Base-by-base conservation (phyloP, 1,140 invertebrate species). In the Zaprionus kolodkinae region DNA sequence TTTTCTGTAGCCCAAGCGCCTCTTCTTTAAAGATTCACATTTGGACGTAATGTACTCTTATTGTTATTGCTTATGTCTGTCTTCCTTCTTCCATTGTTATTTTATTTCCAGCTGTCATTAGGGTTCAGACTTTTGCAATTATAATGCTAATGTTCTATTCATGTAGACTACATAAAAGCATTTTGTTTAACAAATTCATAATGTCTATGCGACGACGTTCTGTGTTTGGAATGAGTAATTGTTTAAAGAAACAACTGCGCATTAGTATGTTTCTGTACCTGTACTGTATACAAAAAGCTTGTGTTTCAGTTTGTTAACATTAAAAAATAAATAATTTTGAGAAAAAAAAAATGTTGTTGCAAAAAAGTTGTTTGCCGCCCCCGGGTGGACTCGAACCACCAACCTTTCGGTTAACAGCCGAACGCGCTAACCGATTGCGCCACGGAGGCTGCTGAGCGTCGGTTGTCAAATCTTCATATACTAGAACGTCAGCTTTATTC, bases 331-430 rank as follows among this genome's bases (percentile, higher is more conserved):
- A 60, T 33, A 43, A 36, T 33, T 50, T 30, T 30, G 27, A 30
- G 13, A 61, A 38, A 55, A n/a, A 12, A 59, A 59, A 52, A 57
- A 13, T 30, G n/a, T 48, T 4, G n/a, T 50, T 11, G 17, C 6
- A 9, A 61, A 72, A 85, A 91, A 81, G 62, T 12, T 7, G 6
- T 1, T 0, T 6, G 1, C 1, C 93, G 93, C 94, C 94, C 93
- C 94, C 94, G 94, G 96, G 96, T 96, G 95, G 96, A 95, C 95
- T 96, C 95, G 96, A 96, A 96, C 96, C 95, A 96, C 95, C 96
- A 96, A 96, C 96, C 96, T 96, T 96, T 95, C 95, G 95, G 95
- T 95, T 95, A 95, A 95, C 95, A 95, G 95, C 95, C 95, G 95
- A 95, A 95, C 96, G 96, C 96, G 95, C 95, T 96, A 96, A 93